Evolutionary conservation across 92 coral and sea anemone species (phyloP).

Genomic region (Phenganax subtilis): DNA sequence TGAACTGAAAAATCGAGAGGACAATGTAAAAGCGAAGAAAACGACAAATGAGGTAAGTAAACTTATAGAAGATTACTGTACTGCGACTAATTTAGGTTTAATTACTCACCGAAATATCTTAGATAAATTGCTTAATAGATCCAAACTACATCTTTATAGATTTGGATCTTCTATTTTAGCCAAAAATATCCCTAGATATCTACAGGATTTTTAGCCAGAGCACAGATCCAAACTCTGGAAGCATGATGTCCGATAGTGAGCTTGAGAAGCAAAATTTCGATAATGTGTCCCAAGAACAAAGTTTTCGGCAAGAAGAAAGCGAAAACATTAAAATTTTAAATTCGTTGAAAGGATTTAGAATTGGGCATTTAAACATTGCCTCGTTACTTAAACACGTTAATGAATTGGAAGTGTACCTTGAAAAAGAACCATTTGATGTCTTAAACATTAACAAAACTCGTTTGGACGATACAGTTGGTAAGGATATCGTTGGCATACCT

Average conservation of each 20-base stretch:
- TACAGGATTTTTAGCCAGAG: not conserved
- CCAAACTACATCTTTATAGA: not conserved
- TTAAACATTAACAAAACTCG: slow-evolving; percentile 33
- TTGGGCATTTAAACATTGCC: slow-evolving; percentile 4
- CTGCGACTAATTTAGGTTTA: slow-evolving; percentile 2
- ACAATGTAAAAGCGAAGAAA: not conserved
- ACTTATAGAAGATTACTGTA: slow-evolving; percentile 6
- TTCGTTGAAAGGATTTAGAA: slow-evolving; percentile 14
- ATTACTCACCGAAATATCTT: not conserved
- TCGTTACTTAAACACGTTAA: slow-evolving; percentile 23
- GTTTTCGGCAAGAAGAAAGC: not conserved
- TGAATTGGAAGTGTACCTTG: slow-evolving; percentile 23
- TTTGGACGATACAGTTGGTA: slow-evolving; percentile 28
- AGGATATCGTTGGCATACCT: slow-evolving; percentile 1
- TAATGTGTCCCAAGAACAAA: not conserved
- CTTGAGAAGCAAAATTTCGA: not conserved
- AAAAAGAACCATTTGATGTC: slow-evolving; percentile 21
- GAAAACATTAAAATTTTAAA: not conserved
- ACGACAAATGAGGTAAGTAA: not conserved
- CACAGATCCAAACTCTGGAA: not conserved
- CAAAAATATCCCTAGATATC: not conserved
- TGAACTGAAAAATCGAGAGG: not conserved
- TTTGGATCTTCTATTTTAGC: not conserved
- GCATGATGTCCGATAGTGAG: too few relatives aligned
- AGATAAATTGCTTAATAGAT: not conserved